Evolutionary conservation across 2,797 vertebrate species (phyloP), one percentile per base, ranked within the genome.

Genomic region (Trematomus bernacchii): DNA sequence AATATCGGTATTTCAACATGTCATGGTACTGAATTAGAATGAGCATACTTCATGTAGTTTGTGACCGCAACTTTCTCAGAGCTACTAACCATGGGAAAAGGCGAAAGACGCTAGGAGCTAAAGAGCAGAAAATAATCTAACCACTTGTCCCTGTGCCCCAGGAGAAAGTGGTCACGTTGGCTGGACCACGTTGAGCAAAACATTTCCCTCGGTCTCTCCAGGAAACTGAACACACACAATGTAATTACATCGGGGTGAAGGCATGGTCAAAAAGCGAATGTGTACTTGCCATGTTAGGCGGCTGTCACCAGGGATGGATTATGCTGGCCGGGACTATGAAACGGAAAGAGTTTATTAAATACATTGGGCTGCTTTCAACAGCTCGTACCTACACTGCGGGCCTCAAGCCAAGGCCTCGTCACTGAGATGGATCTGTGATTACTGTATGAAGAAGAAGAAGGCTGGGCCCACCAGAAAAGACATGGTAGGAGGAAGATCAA

Each of bases 371-470:
- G 64, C 69, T 70, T 77, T 81, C 69, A 78, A 76, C 80, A 61
- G 58, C 57, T 23, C 71, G 44, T 65, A 60, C 71, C 66, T 55
- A 33, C 15, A 78, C 27, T 47, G 19, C 62, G 79, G 81, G 60
- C 69, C 52, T 21, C 2, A 37, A 69, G 85, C 80, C 83, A 80
- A 72, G 67, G 71, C 59, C 68, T 60, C 64, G 80, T 79, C 78
- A 52, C 63, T 23, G 61, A 61, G 70, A 83, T 59, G 50, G 73
- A 85, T 89, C 71, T 79, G 79, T 84, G 85, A 85, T 89, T 82
- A 80, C 82, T 66, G 73, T 76, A 73, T 76, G 79, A 88, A 71
- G 59, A 62, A 71, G 78, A 80, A 60, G 60, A 59, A 67, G 71
- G 76, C 82, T 78, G 58, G 53, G 76, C 76, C 82, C 71, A 61